Base-by-base conservation (phyloP, 2,797 vertebrate genomes). In the Ciconia nigra region DNA sequence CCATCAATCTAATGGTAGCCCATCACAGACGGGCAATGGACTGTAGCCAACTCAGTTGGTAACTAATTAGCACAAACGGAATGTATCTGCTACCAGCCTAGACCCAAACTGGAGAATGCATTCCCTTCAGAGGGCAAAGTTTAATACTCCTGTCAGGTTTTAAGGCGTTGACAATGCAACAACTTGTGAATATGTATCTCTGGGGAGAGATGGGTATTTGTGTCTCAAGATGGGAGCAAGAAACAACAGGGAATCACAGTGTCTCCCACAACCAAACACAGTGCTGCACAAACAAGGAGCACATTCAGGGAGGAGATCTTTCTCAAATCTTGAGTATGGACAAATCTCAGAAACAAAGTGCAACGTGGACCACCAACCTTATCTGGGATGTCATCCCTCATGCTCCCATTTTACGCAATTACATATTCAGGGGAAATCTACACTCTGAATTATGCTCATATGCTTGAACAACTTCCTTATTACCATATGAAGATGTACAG, bases 391-490 rank as follows among this genome's bases (percentile, higher is more conserved):
- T 47, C 65, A 78, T 11, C 39, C 25, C 54, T 90, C 61, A 52
- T 0, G 7, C 18, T 83, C 79, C 39, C 44, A 66, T 44, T 89
- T 97, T 81, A 92, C 0, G 1, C 87, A 93, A 93, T 78, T 81
- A 58, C 4, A 4, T 65, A 49, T 58, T 78, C 51, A 70, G 70
- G 82, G 79, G 55, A 96, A 93, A 91, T 59, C 69, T 69, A 76
- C 39, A 16, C 24, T 83, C 73, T 91, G 92, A 76, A 59, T 71
- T 89, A 77, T 2, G 12, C 52, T 83, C 21, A 26, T 65, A 70
- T 35, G 78, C 57, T 85, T 62, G 44, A 93, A 93, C 22, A 89
- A 74, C 63, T 93, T 95, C 94, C 82, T 94, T 94, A 83, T 93
- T 91, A 58, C 54, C 69, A 26, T 31, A 65, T 6, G 44, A 67